A percentile compares a stretch with the other conserved stretches of the same genome.
Evolutionary conservation across 1,140 invertebrate genomes (phyloP).

Genomic region (Amphibalanus amphitrite): DNA sequence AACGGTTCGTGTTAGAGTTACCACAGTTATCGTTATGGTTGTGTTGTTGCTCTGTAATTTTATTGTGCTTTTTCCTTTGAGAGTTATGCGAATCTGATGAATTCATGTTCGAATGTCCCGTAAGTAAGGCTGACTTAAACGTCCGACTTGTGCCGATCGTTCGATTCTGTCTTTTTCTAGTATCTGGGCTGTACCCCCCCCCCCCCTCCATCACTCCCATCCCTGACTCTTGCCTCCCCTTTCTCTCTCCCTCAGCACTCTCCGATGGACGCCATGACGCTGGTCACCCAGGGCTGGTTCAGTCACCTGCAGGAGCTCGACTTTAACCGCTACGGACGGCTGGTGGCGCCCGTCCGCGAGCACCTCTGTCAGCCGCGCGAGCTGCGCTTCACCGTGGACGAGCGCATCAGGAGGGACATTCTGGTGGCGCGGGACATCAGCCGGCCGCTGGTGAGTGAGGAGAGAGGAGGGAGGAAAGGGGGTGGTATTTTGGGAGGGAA

Average conservation of each 20-base stretch:
- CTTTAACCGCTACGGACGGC: slow-evolving; percentile 24
- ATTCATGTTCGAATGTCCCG: too few relatives aligned
- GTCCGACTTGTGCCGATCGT: too few relatives aligned
- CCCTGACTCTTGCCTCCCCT: too few relatives aligned
- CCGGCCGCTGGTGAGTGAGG: slow-evolving; percentile 10
- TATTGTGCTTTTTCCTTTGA: too few relatives aligned
- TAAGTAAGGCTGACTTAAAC: too few relatives aligned
- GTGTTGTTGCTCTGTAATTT: too few relatives aligned
- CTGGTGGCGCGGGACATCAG: slow-evolving; percentile 6
- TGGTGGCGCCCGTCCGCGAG: slow-evolving; percentile 6
- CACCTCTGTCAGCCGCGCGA: slow-evolving; percentile 8
- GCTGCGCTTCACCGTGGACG: slow-evolving; percentile 18
- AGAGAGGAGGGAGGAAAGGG: not conserved
- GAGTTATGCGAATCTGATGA: too few relatives aligned
- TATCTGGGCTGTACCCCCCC: too few relatives aligned
- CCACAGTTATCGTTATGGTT: too few relatives aligned
- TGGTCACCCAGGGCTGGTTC: slow-evolving; percentile 27
- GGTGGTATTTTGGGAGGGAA: too few relatives aligned
- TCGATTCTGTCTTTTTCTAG: too few relatives aligned
- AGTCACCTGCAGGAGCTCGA: slow-evolving; percentile 20
- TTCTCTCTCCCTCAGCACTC: slow-evolving; percentile 31
- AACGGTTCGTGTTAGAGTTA: too few relatives aligned
- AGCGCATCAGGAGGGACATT: slow-evolving; percentile 13
- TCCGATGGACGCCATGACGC: slow-evolving; percentile 37
- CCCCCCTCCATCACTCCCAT: slow-evolving; percentile 11